These are phyloP conservation scores for Drosophila anomalata DNA, from an alignment of 2,888 invertebrate genomes.

Conservation along the genomic window DNA sequence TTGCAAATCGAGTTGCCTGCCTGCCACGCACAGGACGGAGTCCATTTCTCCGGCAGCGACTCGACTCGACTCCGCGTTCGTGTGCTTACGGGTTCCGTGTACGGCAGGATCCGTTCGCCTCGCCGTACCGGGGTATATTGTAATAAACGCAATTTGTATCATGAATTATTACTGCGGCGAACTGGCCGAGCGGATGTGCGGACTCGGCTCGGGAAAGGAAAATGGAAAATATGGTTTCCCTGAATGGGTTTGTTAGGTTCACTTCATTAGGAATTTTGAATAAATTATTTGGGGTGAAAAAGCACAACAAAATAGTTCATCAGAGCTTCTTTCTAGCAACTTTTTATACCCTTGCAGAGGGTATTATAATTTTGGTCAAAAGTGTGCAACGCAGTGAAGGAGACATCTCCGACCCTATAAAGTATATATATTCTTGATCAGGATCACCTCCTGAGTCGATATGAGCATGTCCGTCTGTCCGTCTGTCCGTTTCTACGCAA, in stretches of 20 bases:
- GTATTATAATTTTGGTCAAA: no score
- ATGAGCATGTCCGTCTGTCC: no score
- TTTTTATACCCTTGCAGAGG: no score
- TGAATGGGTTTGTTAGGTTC: neutral
- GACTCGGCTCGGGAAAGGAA: conserved; percentile 29
- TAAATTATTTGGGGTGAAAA: neutral
- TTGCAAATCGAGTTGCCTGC: conserved; percentile 60
- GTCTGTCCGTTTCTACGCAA: no score
- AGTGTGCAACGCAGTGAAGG: no score
- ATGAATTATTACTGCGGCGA: conserved; percentile 80
- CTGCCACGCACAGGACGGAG: conserved; percentile 34
- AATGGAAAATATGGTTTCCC: conserved; percentile 8
- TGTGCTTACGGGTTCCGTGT: conserved; percentile 32
- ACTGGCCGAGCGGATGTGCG: conserved; percentile 63
- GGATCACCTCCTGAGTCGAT: no score
- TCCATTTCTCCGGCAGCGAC: conserved; percentile 5
- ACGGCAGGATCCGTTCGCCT: conserved; percentile 23
- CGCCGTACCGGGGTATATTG: conserved; percentile 59
- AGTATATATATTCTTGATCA: no score
- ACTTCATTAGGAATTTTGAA: neutral
- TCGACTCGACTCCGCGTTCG: neutral
- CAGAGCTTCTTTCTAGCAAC: no score
- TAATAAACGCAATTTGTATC: conserved; percentile 80
- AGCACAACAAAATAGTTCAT: no score
- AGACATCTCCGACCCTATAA: no score